These are phyloP conservation scores for Argyrosomus regius DNA, from an alignment of 2,797 vertebrate genomes.

Conservation along the genomic window DNA sequence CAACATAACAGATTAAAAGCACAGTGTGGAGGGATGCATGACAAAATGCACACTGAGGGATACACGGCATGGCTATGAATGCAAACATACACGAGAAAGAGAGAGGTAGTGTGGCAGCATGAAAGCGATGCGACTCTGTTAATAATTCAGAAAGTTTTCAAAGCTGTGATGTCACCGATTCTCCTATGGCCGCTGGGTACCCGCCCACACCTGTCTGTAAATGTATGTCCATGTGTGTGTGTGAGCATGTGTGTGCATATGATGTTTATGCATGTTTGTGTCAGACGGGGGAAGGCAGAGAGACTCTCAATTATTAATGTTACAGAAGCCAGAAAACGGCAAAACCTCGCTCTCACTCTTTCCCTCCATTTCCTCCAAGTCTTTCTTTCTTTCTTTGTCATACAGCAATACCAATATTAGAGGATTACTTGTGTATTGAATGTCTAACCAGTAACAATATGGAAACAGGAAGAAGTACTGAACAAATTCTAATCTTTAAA, in stretches of 20 bases:
- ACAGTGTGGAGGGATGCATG: conserved; percentile 21
- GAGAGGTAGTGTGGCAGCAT: background rate
- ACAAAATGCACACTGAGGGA: conserved; percentile 27
- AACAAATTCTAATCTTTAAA: background rate
- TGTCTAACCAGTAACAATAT: background rate
- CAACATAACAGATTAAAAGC: conserved; percentile 44
- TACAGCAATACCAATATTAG: background rate
- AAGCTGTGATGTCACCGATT: conserved; percentile 61
- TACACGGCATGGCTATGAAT: conserved; percentile 18
- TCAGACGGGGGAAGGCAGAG: conserved; percentile 35
- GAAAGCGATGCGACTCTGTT: conserved; percentile 32
- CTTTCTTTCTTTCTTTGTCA: conserved; percentile 4
- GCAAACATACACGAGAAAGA: conserved; percentile 28
- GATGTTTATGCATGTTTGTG: conserved; percentile 51
- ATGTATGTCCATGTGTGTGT: conserved; percentile 7
- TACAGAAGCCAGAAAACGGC: conserved; percentile 69
- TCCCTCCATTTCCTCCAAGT: conserved; percentile 45
- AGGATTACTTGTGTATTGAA: conserved; percentile 7
- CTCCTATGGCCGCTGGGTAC: conserved; percentile 54
- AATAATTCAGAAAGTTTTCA: conserved; percentile 74
- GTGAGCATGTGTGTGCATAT: background rate
- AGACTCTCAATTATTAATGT: conserved; percentile 79
- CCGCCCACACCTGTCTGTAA: conserved; percentile 39
- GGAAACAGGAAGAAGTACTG: no score
- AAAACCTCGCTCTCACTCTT: conserved; percentile 51